These are phyloP conservation scores for Melanargia galathea DNA, from an alignment of 2,888 invertebrate species.

Conservation along the genomic window DNA sequence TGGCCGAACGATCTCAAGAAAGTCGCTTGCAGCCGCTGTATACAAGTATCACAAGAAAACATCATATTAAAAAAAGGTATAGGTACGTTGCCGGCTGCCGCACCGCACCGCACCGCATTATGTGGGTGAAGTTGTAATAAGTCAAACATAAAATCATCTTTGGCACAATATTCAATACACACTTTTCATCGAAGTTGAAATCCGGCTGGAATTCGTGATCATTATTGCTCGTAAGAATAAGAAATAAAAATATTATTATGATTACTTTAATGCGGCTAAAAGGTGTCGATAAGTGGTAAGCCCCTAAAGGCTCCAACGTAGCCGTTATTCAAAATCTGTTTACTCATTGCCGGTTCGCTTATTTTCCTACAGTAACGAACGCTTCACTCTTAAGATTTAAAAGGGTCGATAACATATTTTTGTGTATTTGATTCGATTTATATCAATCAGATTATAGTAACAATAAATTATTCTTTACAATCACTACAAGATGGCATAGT, in stretches of 20 bases:
- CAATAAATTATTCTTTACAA: too few species aligned
- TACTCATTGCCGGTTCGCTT: conserved; percentile 29
- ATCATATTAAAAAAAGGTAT: too few species aligned
- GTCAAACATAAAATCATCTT: not conserved
- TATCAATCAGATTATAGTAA: too few species aligned
- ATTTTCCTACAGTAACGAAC: not conserved
- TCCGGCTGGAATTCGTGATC: not conserved
- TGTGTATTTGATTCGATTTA: too few species aligned
- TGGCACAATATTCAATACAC: not conserved
- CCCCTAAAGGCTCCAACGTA: conserved; percentile 39
- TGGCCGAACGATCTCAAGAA: too few species aligned
- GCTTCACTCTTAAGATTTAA: not conserved
- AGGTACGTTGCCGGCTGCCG: too few species aligned
- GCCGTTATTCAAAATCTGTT: conserved; percentile 43
- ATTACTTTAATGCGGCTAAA: conserved; percentile 26
- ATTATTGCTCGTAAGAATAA: conserved; percentile 18
- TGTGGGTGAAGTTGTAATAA: too few species aligned
- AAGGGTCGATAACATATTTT: not conserved
- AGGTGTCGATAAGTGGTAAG: conserved; percentile 41
- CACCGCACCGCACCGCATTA: too few species aligned
- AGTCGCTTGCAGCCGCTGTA: too few species aligned
- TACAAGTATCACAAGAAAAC: too few species aligned
- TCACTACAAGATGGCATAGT: too few species aligned
- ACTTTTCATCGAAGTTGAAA: not conserved
- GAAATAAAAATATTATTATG: conserved; percentile 23